Conservation (phyloP, 2,113 vertebrate species). For the Turnix velox region DNA sequence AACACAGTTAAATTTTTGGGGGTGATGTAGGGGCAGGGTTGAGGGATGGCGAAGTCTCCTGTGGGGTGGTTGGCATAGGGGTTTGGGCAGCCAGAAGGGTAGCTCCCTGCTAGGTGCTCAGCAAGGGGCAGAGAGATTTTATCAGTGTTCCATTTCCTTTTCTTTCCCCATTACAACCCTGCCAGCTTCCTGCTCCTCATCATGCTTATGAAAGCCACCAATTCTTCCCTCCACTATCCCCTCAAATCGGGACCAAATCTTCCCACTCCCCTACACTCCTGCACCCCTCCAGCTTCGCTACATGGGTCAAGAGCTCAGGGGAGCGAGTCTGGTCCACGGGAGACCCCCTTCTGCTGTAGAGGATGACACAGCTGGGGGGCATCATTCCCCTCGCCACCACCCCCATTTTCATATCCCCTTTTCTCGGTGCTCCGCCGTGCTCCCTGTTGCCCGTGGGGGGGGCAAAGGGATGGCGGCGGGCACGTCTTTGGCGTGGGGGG, state of each 20-base stretch:
- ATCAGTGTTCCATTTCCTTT: not conserved
- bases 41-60: not conserved
- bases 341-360: not conserved
- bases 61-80: not conserved
- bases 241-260: not conserved
- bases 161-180: not conserved
- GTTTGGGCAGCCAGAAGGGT: not conserved
- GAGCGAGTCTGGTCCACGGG: not conserved
- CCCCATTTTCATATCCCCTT: slow-evolving; percentile 39
- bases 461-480: not conserved
- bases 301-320: not conserved
- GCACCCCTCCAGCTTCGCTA: not conserved
- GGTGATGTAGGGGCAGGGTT: not conserved
- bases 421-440: not conserved
- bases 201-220: not conserved
- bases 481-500: slow-evolving; percentile 49
- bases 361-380: slow-evolving; percentile 22
- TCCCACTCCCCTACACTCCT: not conserved
- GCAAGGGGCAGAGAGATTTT: not conserved
- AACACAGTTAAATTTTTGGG: not conserved
- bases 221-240: not conserved
- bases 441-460: not conserved
- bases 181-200: not conserved
- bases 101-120: not conserved
- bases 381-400: not conserved